Conservation (phyloP, 2,888 invertebrate genomes). For the Ptychoptera albimana region DNA sequence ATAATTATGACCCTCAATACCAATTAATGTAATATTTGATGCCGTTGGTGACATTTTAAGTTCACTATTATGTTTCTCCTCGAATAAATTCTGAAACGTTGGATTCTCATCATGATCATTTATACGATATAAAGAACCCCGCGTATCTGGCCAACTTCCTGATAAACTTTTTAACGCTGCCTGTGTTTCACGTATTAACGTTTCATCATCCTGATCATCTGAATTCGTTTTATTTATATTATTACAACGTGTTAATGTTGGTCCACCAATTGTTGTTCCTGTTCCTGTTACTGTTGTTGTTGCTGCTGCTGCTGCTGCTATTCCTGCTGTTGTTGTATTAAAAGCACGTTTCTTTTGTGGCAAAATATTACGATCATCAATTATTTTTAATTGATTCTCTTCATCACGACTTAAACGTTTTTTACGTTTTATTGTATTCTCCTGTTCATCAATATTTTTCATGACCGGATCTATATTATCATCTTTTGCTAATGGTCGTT, state of each 20-base stretch:
- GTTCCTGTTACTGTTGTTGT: too few species aligned
- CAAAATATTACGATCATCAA: constrained; percentile 17
- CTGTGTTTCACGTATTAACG: constrained; percentile 73
- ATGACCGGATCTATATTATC: constrained; percentile 13
- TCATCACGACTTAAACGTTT: constrained; percentile 29
- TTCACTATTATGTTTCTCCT: constrained; percentile 55
- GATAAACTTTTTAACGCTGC: constrained; percentile 76
- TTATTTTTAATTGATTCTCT: constrained; percentile 13
- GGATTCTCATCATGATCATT: constrained; percentile 61
- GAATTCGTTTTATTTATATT: constrained; percentile 12
- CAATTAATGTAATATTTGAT: constrained; percentile 2
- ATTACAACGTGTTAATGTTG: background rate
- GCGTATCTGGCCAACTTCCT: constrained; percentile 64
- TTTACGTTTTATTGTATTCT: constrained; percentile 26
- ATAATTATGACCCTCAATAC: constrained; percentile 8
- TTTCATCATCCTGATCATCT: constrained; percentile 57
- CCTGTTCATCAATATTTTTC: constrained; percentile 19
- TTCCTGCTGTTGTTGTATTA: constrained; percentile 8
- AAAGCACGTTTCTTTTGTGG: constrained; percentile 27
- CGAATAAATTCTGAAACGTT: constrained; percentile 70
- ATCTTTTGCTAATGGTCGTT: constrained; percentile 29
- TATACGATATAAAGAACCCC: constrained; percentile 44
- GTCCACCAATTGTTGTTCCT: constrained; percentile 7
- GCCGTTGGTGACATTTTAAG: constrained; percentile 41
- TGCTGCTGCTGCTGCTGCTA: constrained; percentile 2